phyloP scores from a whole-genome alignment of 2,797 vertebrate genomes.

The Micrastur ruficollis region DNA sequence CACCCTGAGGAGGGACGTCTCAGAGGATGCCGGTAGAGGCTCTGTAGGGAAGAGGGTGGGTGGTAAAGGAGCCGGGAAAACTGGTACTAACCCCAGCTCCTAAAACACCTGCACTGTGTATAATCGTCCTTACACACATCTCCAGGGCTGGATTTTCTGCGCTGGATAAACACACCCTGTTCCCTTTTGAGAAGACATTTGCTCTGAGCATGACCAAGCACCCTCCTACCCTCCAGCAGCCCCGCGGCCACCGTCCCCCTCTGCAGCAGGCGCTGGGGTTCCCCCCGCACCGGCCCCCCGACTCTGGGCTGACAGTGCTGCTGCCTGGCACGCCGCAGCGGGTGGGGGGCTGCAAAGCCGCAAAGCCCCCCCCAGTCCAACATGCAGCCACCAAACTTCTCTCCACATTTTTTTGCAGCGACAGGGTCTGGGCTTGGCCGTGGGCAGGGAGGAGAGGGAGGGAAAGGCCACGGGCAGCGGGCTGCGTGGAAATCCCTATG shows the following conservation, averaged over 20 bases:
- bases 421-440: not conserved
- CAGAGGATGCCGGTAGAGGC: accelerated
- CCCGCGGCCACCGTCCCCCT: accelerated
- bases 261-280: not conserved
- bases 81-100: not conserved
- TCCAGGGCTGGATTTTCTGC: not conserved
- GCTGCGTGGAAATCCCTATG: accelerated
- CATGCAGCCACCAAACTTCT: not conserved
- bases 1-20: accelerated
- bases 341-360: not conserved
- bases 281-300: not conserved
- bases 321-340: not conserved
- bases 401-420: accelerated
- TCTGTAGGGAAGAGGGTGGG: not conserved
- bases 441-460: not conserved
- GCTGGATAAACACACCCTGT: not conserved
- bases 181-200: not conserved
- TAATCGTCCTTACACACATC: accelerated
- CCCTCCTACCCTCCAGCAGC: not conserved
- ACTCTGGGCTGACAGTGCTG: not conserved
- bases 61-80: not conserved
- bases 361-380: not conserved
- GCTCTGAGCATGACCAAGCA: not conserved
- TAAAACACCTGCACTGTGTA: accelerated
- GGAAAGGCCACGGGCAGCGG: accelerated